Base-by-base conservation (phyloP, 2,888 invertebrate species). In the Enchytraeus crypticus region DNA sequence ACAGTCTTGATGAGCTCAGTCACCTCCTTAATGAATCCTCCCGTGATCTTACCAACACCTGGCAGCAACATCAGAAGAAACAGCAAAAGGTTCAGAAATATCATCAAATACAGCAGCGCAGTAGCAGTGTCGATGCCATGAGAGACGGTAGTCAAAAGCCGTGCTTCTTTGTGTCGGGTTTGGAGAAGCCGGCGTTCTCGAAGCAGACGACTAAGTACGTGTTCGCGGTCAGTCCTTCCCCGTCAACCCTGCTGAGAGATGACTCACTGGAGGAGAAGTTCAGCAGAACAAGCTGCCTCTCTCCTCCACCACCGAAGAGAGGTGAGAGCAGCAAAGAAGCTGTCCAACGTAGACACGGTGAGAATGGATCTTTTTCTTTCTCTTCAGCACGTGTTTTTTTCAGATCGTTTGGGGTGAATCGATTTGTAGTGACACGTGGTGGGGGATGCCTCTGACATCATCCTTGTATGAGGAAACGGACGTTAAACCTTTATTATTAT, bases 181-280 rank as follows among this genome's bases (percentile, higher is more conserved):
- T 68, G 43, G 68, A 68, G 49, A 53, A 66, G 26, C 68, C 68
- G 8, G 64, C 68, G 4, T 68, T 68, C 59, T 65, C 68, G 1
- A 67, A 65, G 8, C 65, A 65, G 30, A 66, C 67, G 59, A 68
- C 68, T 26, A 66, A 67, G 61, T 68, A 68, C 55, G 64, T 64
- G 18, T 68, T 68, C 62, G 63, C 64, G 47, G 60, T 61, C n/a
- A 57, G 53, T 51, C 55, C 61, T 5, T 23, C 57, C 26, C 53
- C 33, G 29, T 14, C 58, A 46, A 1, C 63, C 51, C 8, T 47
- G 49, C 49, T 47, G 8, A 23, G 23, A 11, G 49, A 47, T 11
- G 38, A 38, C 18, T 38, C 38, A 18, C 26, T 38, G 4, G 53
- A 21, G 45, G 57, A 45, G 11, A 29, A 27, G 2, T 38, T 23